Conservation (phyloP, 2,888 invertebrate species). For the Drosophila macrothrix region DNA sequence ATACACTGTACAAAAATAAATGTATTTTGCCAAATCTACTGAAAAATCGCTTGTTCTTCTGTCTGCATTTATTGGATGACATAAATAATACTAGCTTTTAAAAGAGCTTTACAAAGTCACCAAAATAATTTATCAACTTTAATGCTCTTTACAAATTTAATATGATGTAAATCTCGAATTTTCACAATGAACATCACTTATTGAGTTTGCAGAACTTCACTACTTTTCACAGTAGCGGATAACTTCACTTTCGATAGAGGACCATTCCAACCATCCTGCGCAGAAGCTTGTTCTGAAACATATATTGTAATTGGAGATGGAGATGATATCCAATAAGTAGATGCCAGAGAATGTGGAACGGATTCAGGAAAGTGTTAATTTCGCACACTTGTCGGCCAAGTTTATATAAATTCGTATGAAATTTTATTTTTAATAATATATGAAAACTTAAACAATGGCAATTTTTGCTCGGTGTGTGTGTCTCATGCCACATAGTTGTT, state of each 20-base stretch:
- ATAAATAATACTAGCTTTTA: neutral
- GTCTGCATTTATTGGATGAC: neutral
- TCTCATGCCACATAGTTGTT: constrained; percentile 48
- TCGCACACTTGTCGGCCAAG: neutral
- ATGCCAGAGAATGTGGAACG: neutral
- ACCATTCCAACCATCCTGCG: neutral
- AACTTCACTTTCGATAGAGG: neutral
- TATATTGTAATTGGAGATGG: neutral
- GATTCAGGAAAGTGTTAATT: too few relatives aligned
- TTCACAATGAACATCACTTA: neutral
- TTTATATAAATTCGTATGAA: neutral
- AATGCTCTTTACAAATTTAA: neutral
- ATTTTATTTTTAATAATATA: neutral
- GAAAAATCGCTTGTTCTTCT: neutral
- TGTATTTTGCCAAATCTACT: neutral
- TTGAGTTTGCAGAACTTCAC: neutral
- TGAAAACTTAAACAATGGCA: neutral
- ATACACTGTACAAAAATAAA: constrained; percentile 17
- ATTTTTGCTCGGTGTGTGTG: constrained; percentile 21
- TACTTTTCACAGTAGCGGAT: neutral
- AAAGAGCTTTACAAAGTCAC: neutral
- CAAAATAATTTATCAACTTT: neutral
- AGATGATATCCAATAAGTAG: neutral
- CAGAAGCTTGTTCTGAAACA: neutral
- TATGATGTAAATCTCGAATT: neutral